Evolutionary conservation across 1,140 invertebrate species (phyloP).

Genomic region (Orchesella cincta): DNA sequence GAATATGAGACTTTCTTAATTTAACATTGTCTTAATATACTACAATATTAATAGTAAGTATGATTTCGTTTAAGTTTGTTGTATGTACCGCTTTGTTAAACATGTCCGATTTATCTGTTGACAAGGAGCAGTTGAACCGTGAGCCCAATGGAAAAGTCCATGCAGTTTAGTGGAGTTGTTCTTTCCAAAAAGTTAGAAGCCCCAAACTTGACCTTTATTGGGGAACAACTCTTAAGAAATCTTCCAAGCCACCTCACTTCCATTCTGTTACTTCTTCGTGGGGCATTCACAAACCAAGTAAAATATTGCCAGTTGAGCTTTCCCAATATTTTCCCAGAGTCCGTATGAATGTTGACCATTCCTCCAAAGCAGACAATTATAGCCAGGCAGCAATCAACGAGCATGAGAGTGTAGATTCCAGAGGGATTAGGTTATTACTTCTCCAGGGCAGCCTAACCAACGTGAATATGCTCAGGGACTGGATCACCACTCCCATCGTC

Average conservation of each 20-base stretch:
- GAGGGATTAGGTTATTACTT: background rate
- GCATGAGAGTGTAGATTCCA: background rate
- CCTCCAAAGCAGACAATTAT: background rate
- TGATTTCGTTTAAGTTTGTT: too few relatives aligned
- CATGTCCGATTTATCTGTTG: background rate
- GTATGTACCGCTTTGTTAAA: too few relatives aligned
- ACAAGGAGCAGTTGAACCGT: background rate
- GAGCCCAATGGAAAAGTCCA: background rate
- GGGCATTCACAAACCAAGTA: background rate
- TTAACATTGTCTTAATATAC: too few relatives aligned
- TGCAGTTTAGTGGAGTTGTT: background rate
- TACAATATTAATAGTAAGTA: too few relatives aligned
- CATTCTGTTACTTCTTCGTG: background rate
- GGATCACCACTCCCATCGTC: background rate
- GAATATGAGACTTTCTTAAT: too few relatives aligned
- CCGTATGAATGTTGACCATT: background rate
- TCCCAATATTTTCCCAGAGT: background rate
- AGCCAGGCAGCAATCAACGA: background rate
- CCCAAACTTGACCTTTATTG: background rate
- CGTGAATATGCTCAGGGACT: background rate
- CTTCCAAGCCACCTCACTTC: background rate
- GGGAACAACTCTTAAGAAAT: background rate
- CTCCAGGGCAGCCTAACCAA: background rate
- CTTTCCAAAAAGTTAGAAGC: background rate
- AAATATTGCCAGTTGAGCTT: background rate